phyloP scores from a whole-genome alignment of 1,140 invertebrate species.

The Oscheius sp. region DNA sequence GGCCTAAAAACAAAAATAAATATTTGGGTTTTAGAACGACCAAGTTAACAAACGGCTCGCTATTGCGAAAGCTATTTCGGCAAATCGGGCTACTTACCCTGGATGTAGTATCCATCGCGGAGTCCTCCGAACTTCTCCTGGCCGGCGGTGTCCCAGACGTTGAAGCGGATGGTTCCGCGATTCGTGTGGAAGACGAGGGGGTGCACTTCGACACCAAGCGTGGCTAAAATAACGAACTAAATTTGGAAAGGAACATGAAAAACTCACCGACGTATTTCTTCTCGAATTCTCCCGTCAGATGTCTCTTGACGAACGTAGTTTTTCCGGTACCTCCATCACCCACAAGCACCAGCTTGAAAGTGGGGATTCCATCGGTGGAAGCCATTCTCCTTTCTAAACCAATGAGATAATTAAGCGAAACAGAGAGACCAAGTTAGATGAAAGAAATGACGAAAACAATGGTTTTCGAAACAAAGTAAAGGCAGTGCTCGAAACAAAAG shows the following conservation, averaged over 20 bases:
- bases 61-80: not conserved
- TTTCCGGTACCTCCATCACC: constrained; percentile 99
- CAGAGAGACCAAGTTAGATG: too few species aligned
- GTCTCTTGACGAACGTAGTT: constrained; percentile 98
- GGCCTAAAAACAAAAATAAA: constrained; percentile 68
- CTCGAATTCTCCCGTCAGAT: constrained; percentile 98
- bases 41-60: too few species aligned
- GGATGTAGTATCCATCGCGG: constrained; percentile 98
- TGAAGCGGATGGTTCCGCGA: constrained; percentile 92
- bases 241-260: not conserved
- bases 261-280: constrained; percentile 89
- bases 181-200: constrained; percentile 96
- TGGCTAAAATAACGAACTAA: constrained; percentile 68
- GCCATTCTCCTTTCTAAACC: too few species aligned
- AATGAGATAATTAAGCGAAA: too few species aligned
- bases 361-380: constrained; percentile 53
- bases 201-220: constrained; percentile 97
- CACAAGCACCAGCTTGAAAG: constrained; percentile 83
- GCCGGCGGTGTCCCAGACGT: constrained; percentile 99
- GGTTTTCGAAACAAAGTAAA: too few species aligned
- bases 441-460: too few species aligned
- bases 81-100: constrained; percentile 66
- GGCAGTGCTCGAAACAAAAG: too few species aligned
- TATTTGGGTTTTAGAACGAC: too few species aligned
- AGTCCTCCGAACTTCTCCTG: constrained; percentile 99